Evolutionary conservation across 2,888 invertebrate genomes (phyloP), one percentile per base, ranked within the genome.

Genomic region (Ennomos fuscantarius): DNA sequence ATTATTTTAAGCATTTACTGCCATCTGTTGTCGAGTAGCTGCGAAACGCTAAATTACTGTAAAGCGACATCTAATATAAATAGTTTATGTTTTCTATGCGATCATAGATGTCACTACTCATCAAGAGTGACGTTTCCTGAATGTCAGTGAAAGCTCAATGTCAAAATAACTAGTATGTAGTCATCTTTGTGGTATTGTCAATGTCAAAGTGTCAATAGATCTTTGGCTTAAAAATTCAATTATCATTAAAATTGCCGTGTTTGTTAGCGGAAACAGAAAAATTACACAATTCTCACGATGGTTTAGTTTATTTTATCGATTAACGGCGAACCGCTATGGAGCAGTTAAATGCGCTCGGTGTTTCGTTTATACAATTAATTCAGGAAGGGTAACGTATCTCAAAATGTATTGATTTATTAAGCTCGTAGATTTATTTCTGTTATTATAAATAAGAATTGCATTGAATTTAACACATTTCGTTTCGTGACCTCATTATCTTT

Each of bases 331-430:
- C 39, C 56, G 74, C 42, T 53, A 89, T 89, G 89, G 89, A 90
- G 60, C 82, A 80, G 41, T 39, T 90, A 0, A 86, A 89, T 75
- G 89, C 84, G 0, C 61, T 88, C 9, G 90, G 89, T 2, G 73
- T 90, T 0, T 59, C 74, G 3, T 76, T 78, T 43, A 89, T 89
- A 10, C 78, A 87, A 66, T 66, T 74, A 15, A 62, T 89, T 8
- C 90, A 90, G 60, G 66, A 85, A 35, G 81, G 87, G 89, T 89
- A 76, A 60, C 53, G 62, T 51, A 34, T 15, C 6, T 12, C n/a
- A 9, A 12, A 48, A 9, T 8, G 6, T 65, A 44, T 50, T 62
- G 61, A 69, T 69, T 70, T 57, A 63, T 52, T 40, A 10, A 55
- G 39, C 45, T 24, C 13, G 34, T 9, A 11, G 34, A 11, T 35